Base-by-base conservation (phyloP, 2,888 invertebrate genomes). In the Mongoloraphidia duomilia region DNA sequence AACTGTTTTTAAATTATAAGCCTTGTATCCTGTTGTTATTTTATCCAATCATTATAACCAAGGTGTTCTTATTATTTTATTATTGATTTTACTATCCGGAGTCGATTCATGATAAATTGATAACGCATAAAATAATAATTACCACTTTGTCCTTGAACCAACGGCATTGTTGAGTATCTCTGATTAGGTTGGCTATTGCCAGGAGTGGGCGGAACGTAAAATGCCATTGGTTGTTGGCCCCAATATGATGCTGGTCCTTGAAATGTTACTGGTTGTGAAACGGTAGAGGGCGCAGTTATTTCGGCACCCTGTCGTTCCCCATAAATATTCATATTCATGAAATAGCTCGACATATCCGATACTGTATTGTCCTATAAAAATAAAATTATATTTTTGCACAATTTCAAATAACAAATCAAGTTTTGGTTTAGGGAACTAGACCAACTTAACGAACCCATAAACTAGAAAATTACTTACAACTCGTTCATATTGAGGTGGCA, bases 401-500 rank as follows among this genome's bases (percentile, higher is more conserved):
- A 35, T 12, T 39, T 46, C 34, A 42, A 45, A 41, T 26, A 4
- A 34, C 5, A 14, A 11, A 42, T 26, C 5, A 34, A 43, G 13
- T 26, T 26, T 26, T 26, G 26, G 26, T 3, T 26, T 26, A 1
- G 26, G 26, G 8, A 14, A 17, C n/a, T 13, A 8, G 14, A 12
- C n/a, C 13, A 9, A 17, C 13, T 41, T 2, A 13, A 37, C 38
- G 12, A 37, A 12, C 5, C 38, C 2, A 3, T n/a, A 38, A 4
- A 8, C 38, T 12, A 8, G 56, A 33, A 33, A 34, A 11, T 9
- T n/a, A 52, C 55, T 61, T 55, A 66, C 66, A 57, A 66, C 58
- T 55, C 66, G 57, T 14, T 58, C 57, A 48, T 67, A 68, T 26
- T 61, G 61, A 17, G 61, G 61, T 35, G 61, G 62, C 34, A 64